A percentile compares a stretch with the other conserved stretches of the same genome.
Evolutionary conservation across 2,888 invertebrate species (phyloP).

Genomic region (Patella pellucida): DNA sequence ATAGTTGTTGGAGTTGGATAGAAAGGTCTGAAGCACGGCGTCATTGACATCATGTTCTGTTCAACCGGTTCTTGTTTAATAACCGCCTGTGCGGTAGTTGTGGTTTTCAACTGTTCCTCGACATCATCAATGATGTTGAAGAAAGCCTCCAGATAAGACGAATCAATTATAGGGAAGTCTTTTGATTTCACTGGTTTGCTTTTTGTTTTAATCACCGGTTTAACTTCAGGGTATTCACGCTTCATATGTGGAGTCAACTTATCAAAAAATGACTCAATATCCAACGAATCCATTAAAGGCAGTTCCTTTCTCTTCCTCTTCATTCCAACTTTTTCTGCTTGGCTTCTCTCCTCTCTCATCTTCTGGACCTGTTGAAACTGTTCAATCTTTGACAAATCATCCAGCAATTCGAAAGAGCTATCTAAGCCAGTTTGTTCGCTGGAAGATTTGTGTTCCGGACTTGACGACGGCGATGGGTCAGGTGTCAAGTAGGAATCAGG

Average conservation of each 20-base stretch:
- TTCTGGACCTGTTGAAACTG: constrained; percentile 26
- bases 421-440: constrained; percentile 29
- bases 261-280: constrained; percentile 41
- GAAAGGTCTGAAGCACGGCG: constrained; percentile 10
- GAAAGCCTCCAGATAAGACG: constrained; percentile 52
- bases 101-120: constrained; percentile 36
- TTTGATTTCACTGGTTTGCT: constrained; percentile 24
- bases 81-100: constrained; percentile 23
- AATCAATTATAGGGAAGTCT: constrained; percentile 52
- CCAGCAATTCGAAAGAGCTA: constrained; percentile 7
- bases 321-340: neutral
- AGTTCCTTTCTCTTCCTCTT: constrained; percentile 31
- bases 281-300: constrained; percentile 40
- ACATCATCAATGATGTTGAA: constrained; percentile 31
- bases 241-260: constrained; percentile 17
- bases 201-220: neutral
- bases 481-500: constrained; percentile 63
- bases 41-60: neutral
- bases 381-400: neutral
- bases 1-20: neutral
- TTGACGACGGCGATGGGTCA: constrained; percentile 60
- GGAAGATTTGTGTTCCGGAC: constrained; percentile 48
- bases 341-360: constrained; percentile 19
- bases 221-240: constrained; percentile 26
- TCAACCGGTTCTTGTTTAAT: constrained; percentile 14